phyloP scores from a whole-genome alignment of 2,888 invertebrate genomes.

The Tyria jacobaeae region DNA sequence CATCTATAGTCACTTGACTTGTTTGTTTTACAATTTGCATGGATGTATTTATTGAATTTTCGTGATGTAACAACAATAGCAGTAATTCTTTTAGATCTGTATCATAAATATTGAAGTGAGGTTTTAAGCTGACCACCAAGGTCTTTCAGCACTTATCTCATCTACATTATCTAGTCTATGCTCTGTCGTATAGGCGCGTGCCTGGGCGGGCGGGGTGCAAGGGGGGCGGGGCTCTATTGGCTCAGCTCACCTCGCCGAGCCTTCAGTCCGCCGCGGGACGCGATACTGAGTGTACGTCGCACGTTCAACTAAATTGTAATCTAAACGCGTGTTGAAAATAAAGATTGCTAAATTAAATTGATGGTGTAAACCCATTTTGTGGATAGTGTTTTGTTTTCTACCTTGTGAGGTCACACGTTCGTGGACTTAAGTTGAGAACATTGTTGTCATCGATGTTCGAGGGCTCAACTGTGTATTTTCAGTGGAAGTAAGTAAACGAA shows the following conservation, averaged over 20 bases:
- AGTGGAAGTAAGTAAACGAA: conserved; percentile 47
- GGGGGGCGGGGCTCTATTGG: conserved; percentile 58
- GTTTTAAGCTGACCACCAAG: conserved; percentile 41
- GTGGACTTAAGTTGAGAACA: conserved; percentile 28
- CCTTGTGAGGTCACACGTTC: conserved; percentile 51
- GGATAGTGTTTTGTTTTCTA: conserved; percentile 54
- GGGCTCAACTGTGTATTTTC: conserved; percentile 44
- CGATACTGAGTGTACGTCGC: conserved; percentile 54
- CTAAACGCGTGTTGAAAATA: conserved; percentile 70
- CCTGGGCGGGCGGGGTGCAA: conserved; percentile 65
- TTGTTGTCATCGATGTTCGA: conserved; percentile 25
- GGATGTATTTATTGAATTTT: neutral
- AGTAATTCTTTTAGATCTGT: neutral
- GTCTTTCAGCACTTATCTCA: conserved; percentile 52
- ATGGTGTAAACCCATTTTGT: conserved; percentile 48
- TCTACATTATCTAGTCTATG: conserved; percentile 64
- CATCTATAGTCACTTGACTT: neutral
- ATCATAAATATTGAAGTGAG: conserved; percentile 8
- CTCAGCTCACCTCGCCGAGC: conserved; percentile 69
- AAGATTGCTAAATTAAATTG: conserved; percentile 74
- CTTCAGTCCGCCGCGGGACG: conserved; percentile 73
- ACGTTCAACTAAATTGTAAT: conserved; percentile 33
- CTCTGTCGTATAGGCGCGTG: conserved; percentile 65
- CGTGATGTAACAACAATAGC: neutral
- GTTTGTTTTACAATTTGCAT: neutral